These are phyloP conservation scores for Drosophila phalerata DNA, from an alignment of 2,888 invertebrate species.

Conservation along the genomic window DNA sequence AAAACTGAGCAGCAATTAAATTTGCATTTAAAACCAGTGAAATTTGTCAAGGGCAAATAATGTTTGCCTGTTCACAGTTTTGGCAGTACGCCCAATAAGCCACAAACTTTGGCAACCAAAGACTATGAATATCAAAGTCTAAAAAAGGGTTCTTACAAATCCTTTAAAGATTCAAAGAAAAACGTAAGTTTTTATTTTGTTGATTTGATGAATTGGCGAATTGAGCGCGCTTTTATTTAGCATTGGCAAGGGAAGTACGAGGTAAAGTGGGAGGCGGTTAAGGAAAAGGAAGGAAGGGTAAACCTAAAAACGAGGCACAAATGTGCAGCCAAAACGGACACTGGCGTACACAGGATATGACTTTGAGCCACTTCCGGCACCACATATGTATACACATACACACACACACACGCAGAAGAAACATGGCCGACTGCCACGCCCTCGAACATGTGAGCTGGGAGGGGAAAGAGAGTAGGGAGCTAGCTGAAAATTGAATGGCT, in stretches of 20 bases:
- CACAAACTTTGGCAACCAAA: constrained; percentile 20
- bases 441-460: constrained; percentile 14
- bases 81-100: constrained; percentile 24
- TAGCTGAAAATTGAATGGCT: constrained; percentile 44
- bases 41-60: constrained; percentile 24
- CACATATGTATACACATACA: constrained; percentile 27
- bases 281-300: constrained; percentile 7
- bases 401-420: constrained; percentile 27
- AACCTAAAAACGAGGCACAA: constrained; percentile 52
- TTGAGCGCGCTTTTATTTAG: constrained; percentile 57
- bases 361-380: constrained; percentile 74
- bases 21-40: not conserved
- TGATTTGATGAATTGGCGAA: constrained; percentile 52
- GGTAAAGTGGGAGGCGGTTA: too few relatives aligned
- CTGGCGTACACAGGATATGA: constrained; percentile 71
- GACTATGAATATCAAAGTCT: constrained; percentile 8
- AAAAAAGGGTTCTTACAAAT: not conserved
- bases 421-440: constrained; percentile 53
- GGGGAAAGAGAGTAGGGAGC: not conserved
- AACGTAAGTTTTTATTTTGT: constrained; percentile 14
- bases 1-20: not conserved
- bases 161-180: constrained; percentile 7
- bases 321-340: constrained; percentile 66
- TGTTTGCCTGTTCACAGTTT: constrained; percentile 8
- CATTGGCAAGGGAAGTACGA: not conserved